These are phyloP conservation scores for Agraylea sexmaculata DNA, from an alignment of 1,140 invertebrate species.

Conservation along the genomic window DNA sequence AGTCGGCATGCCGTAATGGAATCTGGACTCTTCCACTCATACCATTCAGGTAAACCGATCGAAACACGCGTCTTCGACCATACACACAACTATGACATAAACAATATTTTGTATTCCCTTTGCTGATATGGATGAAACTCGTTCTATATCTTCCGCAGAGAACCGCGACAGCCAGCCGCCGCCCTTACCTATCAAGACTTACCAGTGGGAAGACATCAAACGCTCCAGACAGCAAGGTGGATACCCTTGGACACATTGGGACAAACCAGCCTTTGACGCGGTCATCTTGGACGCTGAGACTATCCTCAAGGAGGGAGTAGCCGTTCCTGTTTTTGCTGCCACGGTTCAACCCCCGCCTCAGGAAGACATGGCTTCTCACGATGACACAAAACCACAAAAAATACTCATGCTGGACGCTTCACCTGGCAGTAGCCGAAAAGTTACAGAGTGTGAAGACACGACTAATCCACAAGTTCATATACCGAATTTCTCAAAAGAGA, in stretches of 20 bases:
- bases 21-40: too few species aligned
- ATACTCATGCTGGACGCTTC: slow-evolving; percentile 38
- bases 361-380: slow-evolving; percentile 3
- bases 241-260: slow-evolving; percentile 59
- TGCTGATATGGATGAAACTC: too few species aligned
- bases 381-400: slow-evolving; percentile 24
- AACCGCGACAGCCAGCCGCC: slow-evolving; percentile 25
- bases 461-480: slow-evolving; percentile 34
- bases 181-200: slow-evolving; percentile 51
- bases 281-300: slow-evolving; percentile 40
- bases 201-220: slow-evolving; percentile 59
- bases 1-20: too few species aligned
- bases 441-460: slow-evolving; percentile 30
- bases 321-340: slow-evolving; percentile 27
- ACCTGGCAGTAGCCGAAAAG: slow-evolving; percentile 36
- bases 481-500: slow-evolving; percentile 40
- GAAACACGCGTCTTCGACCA: too few species aligned
- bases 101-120: too few species aligned
- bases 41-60: too few species aligned
- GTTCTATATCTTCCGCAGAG: slow-evolving; percentile 20
- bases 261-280: slow-evolving; percentile 40
- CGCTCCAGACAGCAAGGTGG: slow-evolving; percentile 46
- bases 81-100: too few species aligned
- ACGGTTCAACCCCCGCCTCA: slow-evolving; percentile 31
- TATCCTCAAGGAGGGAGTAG: slow-evolving; percentile 34